phyloP scores from a whole-genome alignment of 64 coral and sea anemone genomes.

The Catalaphyllia jardinei region DNA sequence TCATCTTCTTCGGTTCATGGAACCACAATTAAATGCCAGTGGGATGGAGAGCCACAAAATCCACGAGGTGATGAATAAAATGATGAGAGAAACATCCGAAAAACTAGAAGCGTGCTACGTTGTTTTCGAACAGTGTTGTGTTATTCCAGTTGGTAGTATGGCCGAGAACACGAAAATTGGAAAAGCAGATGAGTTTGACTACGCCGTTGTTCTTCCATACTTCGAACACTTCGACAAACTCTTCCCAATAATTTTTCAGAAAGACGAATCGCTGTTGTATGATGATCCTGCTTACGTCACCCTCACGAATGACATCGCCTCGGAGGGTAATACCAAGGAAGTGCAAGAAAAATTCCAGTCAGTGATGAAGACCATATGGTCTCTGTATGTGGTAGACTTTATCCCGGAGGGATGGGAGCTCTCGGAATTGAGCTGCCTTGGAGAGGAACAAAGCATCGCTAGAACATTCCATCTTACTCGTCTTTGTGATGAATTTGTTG shows the following conservation, averaged over 20 bases:
- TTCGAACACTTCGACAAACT: conserved; percentile 58
- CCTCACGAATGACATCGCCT: conserved; percentile 9
- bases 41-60: conserved; percentile 18
- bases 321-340: conserved; percentile 10
- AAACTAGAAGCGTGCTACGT: conserved; percentile 14
- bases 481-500: conserved; percentile 32
- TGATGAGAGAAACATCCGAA: conserved; percentile 30
- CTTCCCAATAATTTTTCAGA: conserved; percentile 48
- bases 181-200: conserved; percentile 54
- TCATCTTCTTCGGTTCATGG: conserved; percentile 37
- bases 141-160: conserved; percentile 53
- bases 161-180: conserved; percentile 45
- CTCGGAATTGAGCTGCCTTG: conserved; percentile 39
- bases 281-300: conserved; percentile 41
- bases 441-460: conserved; percentile 28
- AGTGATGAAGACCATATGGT: conserved; percentile 20
- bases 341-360: conserved; percentile 37
- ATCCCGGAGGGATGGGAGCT: conserved; percentile 56
- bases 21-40: conserved; percentile 17
- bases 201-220: conserved; percentile 59
- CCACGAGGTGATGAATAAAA: conserved; percentile 18
- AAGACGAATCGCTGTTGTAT: conserved; percentile 42
- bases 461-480: conserved; percentile 38
- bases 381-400: conserved; percentile 36
- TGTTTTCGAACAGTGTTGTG: conserved; percentile 35